Conservation (phyloP, 2,113 vertebrate genomes). For the Tupaia chinensis region DNA sequence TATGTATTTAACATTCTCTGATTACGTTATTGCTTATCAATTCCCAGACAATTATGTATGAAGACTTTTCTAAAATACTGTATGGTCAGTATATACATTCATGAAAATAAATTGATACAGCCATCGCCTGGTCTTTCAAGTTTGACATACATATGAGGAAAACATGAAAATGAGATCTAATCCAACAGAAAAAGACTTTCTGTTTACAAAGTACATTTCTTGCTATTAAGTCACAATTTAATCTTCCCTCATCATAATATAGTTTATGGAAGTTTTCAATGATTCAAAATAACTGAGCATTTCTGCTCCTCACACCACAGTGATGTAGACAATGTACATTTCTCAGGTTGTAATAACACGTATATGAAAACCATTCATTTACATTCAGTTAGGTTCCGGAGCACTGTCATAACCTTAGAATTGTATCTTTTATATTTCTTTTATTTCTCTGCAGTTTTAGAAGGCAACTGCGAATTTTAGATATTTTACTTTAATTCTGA, state of each 20-base stretch:
- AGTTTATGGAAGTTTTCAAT: conserved; percentile 4
- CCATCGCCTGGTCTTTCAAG: neutral
- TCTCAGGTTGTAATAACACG: neutral
- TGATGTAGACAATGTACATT: neutral
- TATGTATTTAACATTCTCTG: neutral
- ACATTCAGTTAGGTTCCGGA: neutral
- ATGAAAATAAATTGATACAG: neutral
- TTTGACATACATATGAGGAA: neutral
- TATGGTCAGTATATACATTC: neutral
- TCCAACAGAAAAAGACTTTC: neutral
- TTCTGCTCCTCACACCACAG: neutral
- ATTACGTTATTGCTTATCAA: neutral
- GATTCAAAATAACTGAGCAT: conserved; percentile 8
- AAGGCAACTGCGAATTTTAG: neutral
- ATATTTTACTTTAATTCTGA: conserved; percentile 1
- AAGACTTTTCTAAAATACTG: neutral
- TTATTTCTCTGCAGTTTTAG: neutral
- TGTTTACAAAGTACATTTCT: neutral
- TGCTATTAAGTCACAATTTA: conserved; percentile 29
- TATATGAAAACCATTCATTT: conserved; percentile 10
- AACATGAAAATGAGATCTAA: neutral
- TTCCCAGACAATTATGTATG: neutral
- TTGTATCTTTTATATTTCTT: conserved; percentile 23
- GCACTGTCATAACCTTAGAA: neutral
- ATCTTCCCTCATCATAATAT: neutral